These are phyloP conservation scores for Amphimedon queenslandica DNA, from an alignment of 37 sponge, comb jelly and placozoan genomes.

Conservation along the genomic window DNA sequence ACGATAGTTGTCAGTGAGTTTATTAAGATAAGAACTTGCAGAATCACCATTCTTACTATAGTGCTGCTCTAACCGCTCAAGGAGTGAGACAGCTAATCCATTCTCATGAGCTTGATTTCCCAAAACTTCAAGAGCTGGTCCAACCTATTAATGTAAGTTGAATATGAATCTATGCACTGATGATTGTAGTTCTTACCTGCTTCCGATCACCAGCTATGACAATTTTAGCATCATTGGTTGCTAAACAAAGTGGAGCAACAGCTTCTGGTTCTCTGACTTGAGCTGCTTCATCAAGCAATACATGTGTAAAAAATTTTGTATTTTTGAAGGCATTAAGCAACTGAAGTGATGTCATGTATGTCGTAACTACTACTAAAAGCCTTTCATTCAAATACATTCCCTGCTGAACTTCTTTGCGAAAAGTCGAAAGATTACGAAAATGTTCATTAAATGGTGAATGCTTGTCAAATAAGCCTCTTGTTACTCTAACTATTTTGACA, in stretches of 20 bases:
- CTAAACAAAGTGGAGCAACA: constrained; percentile 3
- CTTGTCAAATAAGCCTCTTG: background rate
- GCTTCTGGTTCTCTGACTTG: constrained; percentile 13
- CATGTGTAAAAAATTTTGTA: background rate
- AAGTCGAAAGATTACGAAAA: background rate
- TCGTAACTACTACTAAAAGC: background rate
- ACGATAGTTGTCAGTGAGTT: constrained; percentile 52
- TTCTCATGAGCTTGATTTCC: constrained; percentile 11
- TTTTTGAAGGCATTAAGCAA: background rate
- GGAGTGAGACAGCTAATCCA: constrained; percentile 8
- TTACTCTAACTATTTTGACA: background rate
- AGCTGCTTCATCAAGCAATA: constrained; percentile 9
- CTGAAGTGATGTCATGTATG: background rate
- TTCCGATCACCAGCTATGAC: constrained; percentile 1
- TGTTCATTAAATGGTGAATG: background rate
- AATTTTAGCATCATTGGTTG: background rate
- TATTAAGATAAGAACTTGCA: background rate
- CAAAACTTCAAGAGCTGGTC: constrained; percentile 12
- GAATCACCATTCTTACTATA: background rate
- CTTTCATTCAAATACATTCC: background rate
- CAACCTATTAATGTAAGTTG: constrained; percentile 9
- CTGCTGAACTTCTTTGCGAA: background rate
- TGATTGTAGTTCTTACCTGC: background rate
- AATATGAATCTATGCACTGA: background rate
- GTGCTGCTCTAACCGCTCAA: constrained; percentile 9